phyloP scores from a whole-genome alignment of 2,797 vertebrate genomes.

The Erithacus rubecula region DNA sequence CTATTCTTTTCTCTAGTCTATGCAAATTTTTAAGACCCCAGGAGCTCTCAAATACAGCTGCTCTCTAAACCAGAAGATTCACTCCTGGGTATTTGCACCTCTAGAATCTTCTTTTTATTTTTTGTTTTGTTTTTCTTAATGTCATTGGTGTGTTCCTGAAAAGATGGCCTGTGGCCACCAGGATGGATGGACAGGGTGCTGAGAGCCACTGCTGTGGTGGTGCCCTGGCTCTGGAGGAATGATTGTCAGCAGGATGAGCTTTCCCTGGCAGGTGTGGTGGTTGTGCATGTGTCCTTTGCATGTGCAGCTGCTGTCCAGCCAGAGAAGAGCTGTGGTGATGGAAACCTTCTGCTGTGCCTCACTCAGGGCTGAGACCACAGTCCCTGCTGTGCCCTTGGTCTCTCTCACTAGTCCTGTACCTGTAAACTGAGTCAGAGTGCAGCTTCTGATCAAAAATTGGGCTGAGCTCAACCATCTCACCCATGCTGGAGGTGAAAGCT shows the following conservation, averaged over 20 bases:
- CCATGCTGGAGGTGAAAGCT: background rate
- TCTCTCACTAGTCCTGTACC: background rate
- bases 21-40: background rate
- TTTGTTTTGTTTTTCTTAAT: background rate
- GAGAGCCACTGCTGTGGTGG: background rate
- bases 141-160: background rate
- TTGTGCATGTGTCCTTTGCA: background rate
- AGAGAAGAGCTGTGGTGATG: background rate
- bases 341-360: background rate
- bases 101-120: background rate
- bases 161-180: background rate
- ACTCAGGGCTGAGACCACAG: background rate
- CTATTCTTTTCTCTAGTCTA: background rate
- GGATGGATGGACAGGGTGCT: background rate
- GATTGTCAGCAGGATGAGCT: accelerated
- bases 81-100: background rate
- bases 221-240: background rate
- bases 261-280: background rate
- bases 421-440: background rate
- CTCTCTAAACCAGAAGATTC: background rate
- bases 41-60: background rate
- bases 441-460: background rate
- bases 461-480: background rate
- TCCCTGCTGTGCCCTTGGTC: accelerated
- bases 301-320: background rate